These are phyloP conservation scores for Ophiothrix spiculata DNA, from an alignment of 35 echinoderm and acorn worm species.

Conservation along the genomic window DNA sequence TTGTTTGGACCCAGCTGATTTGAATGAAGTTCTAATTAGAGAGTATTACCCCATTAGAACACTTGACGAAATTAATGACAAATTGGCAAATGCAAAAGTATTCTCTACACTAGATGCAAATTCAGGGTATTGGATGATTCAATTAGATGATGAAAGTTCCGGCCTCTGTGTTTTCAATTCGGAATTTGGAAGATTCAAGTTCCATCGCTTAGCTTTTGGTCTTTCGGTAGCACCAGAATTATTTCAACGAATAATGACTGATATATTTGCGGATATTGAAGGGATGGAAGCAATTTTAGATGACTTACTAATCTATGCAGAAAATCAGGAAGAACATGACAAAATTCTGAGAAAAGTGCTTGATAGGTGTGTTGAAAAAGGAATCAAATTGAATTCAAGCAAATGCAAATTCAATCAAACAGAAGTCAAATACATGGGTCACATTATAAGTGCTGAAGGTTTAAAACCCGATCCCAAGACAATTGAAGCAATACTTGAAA, in stretches of 20 bases:
- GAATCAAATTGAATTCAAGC: constrained; percentile 26
- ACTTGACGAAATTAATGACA: not conserved
- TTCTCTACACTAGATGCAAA: not conserved
- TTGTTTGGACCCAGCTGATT: constrained; percentile 10
- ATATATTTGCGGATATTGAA: constrained; percentile 37
- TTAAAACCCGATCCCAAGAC: constrained; percentile 36
- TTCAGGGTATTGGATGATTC: not conserved
- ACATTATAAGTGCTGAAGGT: constrained; percentile 44
- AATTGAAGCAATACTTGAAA: constrained; percentile 27
- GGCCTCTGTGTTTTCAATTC: not conserved
- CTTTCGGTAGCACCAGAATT: not conserved
- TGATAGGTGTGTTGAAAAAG: constrained; percentile 13
- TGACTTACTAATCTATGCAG: constrained; percentile 53
- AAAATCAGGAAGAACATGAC: constrained; percentile 32
- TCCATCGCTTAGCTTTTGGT: not conserved
- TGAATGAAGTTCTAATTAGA: not conserved
- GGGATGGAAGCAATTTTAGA: constrained; percentile 52
- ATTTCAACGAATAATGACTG: constrained; percentile 53
- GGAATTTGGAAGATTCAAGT: not conserved
- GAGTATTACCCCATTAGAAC: constrained; percentile 1
- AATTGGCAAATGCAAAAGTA: not conserved
- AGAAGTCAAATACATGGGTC: constrained; percentile 59
- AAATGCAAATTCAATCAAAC: constrained; percentile 34
- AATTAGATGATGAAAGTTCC: not conserved
- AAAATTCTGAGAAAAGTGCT: constrained; percentile 24